Evolutionary conservation across 2,888 invertebrate genomes (phyloP).

Genomic region (Macrosoma leucophasiata): DNA sequence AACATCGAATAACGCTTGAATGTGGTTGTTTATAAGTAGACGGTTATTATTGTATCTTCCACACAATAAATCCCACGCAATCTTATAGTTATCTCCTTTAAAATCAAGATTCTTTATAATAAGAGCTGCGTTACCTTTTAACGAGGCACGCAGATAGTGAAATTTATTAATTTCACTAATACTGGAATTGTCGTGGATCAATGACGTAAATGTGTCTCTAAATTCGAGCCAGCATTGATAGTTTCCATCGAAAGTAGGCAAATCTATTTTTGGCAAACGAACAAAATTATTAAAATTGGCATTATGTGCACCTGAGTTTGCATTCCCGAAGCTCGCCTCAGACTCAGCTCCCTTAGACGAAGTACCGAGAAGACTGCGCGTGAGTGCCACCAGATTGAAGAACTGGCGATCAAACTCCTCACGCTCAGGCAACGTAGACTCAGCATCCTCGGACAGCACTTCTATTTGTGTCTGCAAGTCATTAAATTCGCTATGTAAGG

Average conservation of each 20-base stretch:
- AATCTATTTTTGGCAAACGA: conserved; percentile 19
- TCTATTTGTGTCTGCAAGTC: conserved; percentile 15
- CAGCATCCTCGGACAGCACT: conserved; percentile 8
- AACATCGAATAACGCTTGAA: conserved; percentile 5
- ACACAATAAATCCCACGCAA: conserved; percentile 19
- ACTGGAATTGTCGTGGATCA: conserved; percentile 14
- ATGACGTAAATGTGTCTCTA: conserved; percentile 13
- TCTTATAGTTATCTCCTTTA: conserved; percentile 11
- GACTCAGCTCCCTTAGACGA: background rate
- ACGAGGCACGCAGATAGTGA: conserved; percentile 18
- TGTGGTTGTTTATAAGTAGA: conserved; percentile 10
- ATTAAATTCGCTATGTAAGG: no score
- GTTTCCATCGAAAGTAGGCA: conserved; percentile 16
- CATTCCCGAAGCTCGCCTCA: background rate
- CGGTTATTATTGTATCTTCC: conserved; percentile 17
- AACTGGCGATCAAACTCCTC: conserved; percentile 9
- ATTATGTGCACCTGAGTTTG: background rate
- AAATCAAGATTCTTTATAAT: conserved; percentile 20
- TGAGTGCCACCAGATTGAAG: conserved; percentile 6
- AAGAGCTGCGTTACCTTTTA: conserved; percentile 16
- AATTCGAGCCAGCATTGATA: conserved; percentile 20
- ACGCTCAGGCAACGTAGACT: conserved; percentile 10
- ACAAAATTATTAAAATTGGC: conserved; percentile 3
- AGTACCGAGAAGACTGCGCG: conserved; percentile 2
- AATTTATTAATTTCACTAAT: conserved; percentile 16